Evolutionary conservation across 2,888 invertebrate species (phyloP).

Genomic region (Sinohyriopsis cumingii): DNA sequence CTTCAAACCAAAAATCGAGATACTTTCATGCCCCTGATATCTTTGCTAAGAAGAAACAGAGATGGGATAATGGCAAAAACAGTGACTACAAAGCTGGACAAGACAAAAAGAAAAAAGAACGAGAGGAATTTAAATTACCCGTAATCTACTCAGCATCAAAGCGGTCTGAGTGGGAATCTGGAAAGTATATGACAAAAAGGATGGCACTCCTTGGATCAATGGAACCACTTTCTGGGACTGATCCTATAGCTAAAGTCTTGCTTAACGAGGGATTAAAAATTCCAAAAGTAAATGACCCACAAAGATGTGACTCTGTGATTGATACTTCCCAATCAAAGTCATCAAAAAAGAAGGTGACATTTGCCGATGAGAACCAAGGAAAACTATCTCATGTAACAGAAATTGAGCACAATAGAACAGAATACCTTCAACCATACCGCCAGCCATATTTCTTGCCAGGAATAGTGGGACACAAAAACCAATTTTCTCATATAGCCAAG

Average conservation of each 20-base stretch:
- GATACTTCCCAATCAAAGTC: constrained; percentile 17
- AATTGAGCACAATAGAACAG: no score
- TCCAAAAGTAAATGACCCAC: constrained; percentile 44
- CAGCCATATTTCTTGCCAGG: no score
- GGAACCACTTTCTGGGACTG: constrained; percentile 42
- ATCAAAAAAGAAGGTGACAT: constrained; percentile 28
- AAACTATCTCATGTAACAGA: not conserved
- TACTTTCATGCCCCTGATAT: constrained; percentile 43
- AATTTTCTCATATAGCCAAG: no score
- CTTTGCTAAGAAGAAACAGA: constrained; percentile 19
- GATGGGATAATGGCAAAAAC: constrained; percentile 7
- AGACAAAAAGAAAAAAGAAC: constrained; percentile 31
- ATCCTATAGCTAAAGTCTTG: constrained; percentile 32
- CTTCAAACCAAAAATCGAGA: constrained; percentile 11
- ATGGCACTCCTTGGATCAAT: constrained; percentile 10
- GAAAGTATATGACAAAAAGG: constrained; percentile 19
- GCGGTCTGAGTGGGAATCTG: constrained; percentile 50
- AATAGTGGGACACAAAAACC: no score
- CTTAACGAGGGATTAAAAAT: constrained; percentile 38
- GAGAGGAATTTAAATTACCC: constrained; percentile 42
- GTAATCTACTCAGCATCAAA: constrained; percentile 34
- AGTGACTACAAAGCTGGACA: constrained; percentile 24
- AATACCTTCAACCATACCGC: no score
- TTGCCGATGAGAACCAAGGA: constrained; percentile 32
- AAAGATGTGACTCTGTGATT: constrained; percentile 43